Conservation (phyloP, 2,113 vertebrate genomes). For the Bolborhynchus lineola region DNA sequence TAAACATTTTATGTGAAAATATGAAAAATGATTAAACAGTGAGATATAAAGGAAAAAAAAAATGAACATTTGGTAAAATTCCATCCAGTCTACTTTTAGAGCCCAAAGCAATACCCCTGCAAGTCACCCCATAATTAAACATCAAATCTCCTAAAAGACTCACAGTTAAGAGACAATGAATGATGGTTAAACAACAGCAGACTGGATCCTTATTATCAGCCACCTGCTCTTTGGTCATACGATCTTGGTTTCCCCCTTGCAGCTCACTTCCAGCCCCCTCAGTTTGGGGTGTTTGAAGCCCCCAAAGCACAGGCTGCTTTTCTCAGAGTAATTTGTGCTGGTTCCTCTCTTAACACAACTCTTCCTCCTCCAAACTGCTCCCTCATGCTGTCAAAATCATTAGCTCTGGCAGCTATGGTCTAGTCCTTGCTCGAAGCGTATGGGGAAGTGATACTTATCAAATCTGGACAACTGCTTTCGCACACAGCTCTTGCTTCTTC, state of each 20-base stretch:
- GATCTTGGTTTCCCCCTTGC: not conserved
- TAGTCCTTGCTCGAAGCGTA: not conserved
- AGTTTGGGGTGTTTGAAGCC: accelerated
- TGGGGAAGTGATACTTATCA: not conserved
- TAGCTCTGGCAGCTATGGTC: not conserved
- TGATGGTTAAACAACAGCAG: not conserved
- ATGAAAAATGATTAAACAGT: not conserved
- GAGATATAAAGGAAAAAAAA: not conserved
- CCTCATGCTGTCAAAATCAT: not conserved
- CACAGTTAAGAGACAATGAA: not conserved
- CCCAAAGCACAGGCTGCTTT: not conserved
- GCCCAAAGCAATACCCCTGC: not conserved
- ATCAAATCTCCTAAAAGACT: not conserved
- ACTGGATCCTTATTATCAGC: not conserved
- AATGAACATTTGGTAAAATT: not conserved
- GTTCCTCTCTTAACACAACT: not conserved
- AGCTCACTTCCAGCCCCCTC: not conserved
- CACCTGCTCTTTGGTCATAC: not conserved
- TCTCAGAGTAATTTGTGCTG: accelerated
- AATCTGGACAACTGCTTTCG: not conserved
- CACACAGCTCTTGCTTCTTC: not conserved
- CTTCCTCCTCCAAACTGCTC: not conserved
- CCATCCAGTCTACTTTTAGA: not conserved
- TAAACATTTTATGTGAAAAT: not conserved
- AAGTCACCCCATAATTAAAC: not conserved